These are phyloP conservation scores for Bombus soroeensis DNA, from an alignment of 1,140 invertebrate species.

Conservation along the genomic window DNA sequence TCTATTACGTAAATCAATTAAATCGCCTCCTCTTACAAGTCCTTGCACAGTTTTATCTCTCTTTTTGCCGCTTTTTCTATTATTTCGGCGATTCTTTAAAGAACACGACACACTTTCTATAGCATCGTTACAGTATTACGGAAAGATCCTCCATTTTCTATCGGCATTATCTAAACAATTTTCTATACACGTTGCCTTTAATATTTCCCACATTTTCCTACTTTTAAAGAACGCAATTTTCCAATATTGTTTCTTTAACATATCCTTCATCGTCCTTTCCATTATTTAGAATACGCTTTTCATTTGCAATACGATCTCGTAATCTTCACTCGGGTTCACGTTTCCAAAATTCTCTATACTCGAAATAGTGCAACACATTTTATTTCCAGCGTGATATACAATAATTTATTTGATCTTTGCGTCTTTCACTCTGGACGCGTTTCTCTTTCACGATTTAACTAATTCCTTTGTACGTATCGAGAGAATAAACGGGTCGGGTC, in stretches of 20 bases:
- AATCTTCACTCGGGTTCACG: too few species aligned
- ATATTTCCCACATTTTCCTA: too few species aligned
- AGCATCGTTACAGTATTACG: background rate
- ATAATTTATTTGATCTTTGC: too few species aligned
- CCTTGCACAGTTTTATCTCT: too few species aligned
- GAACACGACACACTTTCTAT: background rate
- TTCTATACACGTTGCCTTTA: too few species aligned
- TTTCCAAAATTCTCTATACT: background rate
- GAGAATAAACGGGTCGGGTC: background rate
- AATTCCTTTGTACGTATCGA: too few species aligned
- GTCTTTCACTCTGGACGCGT: too few species aligned
- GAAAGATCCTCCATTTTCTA: background rate
- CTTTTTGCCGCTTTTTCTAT: background rate
- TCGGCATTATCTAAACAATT: too few species aligned
- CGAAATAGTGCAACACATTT: background rate
- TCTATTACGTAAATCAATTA: conserved; percentile 26
- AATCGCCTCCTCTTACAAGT: background rate
- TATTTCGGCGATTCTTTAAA: background rate
- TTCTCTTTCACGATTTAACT: too few species aligned
- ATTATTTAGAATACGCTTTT: background rate
- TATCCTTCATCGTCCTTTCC: too few species aligned
- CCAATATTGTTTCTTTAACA: too few species aligned
- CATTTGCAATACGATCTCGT: background rate
- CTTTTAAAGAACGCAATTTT: too few species aligned
- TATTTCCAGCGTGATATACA: background rate